Base-by-base conservation (phyloP, 2,797 vertebrate species). In the Todus mexicanus region DNA sequence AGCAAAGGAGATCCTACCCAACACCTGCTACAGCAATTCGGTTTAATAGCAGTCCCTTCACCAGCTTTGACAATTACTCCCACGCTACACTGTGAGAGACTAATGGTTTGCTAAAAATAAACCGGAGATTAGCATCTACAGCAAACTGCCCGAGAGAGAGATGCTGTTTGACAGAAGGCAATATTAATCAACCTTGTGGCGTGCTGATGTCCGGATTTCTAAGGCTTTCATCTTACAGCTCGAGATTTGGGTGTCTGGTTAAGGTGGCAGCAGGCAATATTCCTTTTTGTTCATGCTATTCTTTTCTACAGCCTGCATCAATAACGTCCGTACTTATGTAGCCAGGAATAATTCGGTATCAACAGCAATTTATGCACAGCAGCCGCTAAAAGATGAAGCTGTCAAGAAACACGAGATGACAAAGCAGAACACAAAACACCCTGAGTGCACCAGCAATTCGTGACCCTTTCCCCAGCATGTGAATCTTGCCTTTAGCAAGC, bases 91-190 rank as follows among this genome's bases (percentile, higher is more conserved):
- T 65, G 87, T 80, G 93, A 98, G 96, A 97, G 95, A 95, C 96
- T 97, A 98, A 98, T 97, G 96, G 96, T 92, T 97, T 96, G 94
- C 97, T 98, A 98, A 98, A 98, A 98, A 98, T 97, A 98, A 97
- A 96, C 65, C 22, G 1, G 83, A 97, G 96, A 96, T 96, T 92
- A 87, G 77, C n/a, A 27, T 82, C 71, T 95, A 59, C 66, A 88
- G 57, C 8, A 6, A 94, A 59, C 45, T 53, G 71, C 29, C 53
- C 10, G 4, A 87, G 74, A 76, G 31, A 79, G 18, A 53, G n/a
- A n/a, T 0, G 2, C 31, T 70, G 6, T 78, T 68, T 83, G 45
- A 75, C 65, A 94, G 51, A 95, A 95, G 75, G 83, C 23, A 6
- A 81, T 92, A 84, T 79, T 85, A 51, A 89, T 85, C 75, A 84